Evolutionary conservation across 2,888 invertebrate genomes (phyloP).

Genomic region (Antheraea yamamai): DNA sequence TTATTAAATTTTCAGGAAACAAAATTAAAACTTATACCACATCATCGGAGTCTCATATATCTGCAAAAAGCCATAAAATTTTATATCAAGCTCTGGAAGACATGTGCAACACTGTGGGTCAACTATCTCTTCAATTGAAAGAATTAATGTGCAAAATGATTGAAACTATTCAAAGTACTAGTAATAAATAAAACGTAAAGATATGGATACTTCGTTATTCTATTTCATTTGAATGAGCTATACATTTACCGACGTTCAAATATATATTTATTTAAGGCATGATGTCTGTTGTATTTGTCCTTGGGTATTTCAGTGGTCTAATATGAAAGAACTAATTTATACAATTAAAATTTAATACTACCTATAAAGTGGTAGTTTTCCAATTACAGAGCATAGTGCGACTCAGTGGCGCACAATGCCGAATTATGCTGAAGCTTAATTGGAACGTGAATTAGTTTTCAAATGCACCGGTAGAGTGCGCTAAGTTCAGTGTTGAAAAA

Average conservation of each 20-base stretch:
- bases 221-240: neutral
- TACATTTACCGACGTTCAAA: neutral
- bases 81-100: constrained; percentile 36
- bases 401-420: too few species aligned
- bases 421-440: too few species aligned
- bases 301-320: too few species aligned
- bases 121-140: constrained; percentile 44
- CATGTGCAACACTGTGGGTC: constrained; percentile 46
- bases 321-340: too few species aligned
- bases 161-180: constrained; percentile 14
- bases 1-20: constrained; percentile 1
- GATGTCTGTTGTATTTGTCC: too few species aligned
- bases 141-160: constrained; percentile 42
- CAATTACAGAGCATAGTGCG: too few species aligned
- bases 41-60: constrained; percentile 14
- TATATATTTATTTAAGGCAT: too few species aligned
- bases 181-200: neutral
- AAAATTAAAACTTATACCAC: constrained; percentile 2
- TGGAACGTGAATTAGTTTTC: too few species aligned
- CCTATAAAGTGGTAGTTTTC: too few species aligned
- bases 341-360: too few species aligned
- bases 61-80: constrained; percentile 2
- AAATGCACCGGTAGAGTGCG: too few species aligned
- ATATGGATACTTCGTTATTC: neutral
- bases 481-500: too few species aligned